Percentiles rank a stretch among this genome's conserved stretches.
These are phyloP conservation scores for Eulemur coronatus DNA, from an alignment of 2,797 vertebrate genomes.

Conservation along the genomic window DNA sequence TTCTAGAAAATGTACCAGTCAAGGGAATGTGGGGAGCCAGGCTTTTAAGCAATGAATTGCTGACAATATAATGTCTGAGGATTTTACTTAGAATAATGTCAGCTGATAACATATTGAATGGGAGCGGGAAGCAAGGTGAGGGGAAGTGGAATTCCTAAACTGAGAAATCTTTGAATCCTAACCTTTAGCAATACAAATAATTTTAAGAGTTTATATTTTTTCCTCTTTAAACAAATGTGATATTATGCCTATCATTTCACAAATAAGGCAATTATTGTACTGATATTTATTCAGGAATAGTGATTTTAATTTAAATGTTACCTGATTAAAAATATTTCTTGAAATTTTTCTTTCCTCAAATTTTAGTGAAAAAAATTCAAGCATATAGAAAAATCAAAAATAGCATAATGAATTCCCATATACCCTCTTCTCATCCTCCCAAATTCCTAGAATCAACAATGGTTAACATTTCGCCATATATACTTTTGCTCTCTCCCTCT, in stretches of 20 bases:
- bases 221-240: neutral
- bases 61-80: neutral
- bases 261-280: neutral
- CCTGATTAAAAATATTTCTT: neutral
- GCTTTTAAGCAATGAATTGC: neutral
- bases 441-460: neutral
- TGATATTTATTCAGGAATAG: neutral
- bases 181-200: neutral
- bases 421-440: neutral
- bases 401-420: neutral
- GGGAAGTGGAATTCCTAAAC: neutral
- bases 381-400: neutral
- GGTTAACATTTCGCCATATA: neutral
- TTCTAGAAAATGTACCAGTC: neutral
- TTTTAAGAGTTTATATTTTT: neutral
- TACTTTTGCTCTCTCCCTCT: neutral
- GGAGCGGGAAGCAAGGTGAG: neutral
- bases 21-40: neutral
- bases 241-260: neutral
- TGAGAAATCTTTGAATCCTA: neutral
- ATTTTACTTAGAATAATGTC: constrained; percentile 11
- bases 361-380: neutral
- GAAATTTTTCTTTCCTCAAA: neutral
- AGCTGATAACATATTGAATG: neutral
- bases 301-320: neutral